Conservation (phyloP, 1,140 invertebrate species). For the Nautilus pompilius region DNA sequence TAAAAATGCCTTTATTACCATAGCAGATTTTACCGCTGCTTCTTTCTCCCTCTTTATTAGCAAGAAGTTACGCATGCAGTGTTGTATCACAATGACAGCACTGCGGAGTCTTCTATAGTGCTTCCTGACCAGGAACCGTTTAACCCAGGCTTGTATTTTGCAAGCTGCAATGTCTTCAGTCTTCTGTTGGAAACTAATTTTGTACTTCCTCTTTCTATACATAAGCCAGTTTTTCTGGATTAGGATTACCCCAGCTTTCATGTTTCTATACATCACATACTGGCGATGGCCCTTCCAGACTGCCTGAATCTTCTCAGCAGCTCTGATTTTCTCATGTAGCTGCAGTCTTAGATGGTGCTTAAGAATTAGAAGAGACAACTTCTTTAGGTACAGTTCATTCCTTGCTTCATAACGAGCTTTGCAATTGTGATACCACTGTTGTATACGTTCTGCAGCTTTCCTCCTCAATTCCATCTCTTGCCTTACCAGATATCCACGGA, state of each 20-base stretch:
- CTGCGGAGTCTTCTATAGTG: background rate
- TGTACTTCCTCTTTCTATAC: no score
- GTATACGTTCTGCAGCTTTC: constrained; percentile 7
- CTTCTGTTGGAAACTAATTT: background rate
- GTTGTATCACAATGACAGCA: background rate
- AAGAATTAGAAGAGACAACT: no score
- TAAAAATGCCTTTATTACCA: constrained; percentile 9
- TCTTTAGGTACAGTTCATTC: no score
- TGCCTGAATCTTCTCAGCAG: constrained; percentile 19
- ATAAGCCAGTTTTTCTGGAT: no score
- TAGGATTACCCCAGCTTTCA: constrained; percentile 15
- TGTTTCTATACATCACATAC: constrained; percentile 4
- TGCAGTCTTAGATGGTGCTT: background rate
- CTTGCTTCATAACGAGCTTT: no score
- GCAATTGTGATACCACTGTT: constrained; percentile 8
- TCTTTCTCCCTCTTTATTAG: background rate
- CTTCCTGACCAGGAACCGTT: constrained; percentile 8
- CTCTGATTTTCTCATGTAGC: background rate
- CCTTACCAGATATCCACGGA: constrained; percentile 15
- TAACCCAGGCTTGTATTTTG: constrained; percentile 18
- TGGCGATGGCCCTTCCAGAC: constrained; percentile 12
- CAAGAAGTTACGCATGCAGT: no score
- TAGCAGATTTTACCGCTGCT: constrained; percentile 16
- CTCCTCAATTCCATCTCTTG: constrained; percentile 4
- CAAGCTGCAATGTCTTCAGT: background rate